A percentile compares a stretch with the other conserved stretches of the same genome.
These are phyloP conservation scores for Gymnoscelis rufifasciata DNA, from an alignment of 2,888 invertebrate species.

Conservation along the genomic window DNA sequence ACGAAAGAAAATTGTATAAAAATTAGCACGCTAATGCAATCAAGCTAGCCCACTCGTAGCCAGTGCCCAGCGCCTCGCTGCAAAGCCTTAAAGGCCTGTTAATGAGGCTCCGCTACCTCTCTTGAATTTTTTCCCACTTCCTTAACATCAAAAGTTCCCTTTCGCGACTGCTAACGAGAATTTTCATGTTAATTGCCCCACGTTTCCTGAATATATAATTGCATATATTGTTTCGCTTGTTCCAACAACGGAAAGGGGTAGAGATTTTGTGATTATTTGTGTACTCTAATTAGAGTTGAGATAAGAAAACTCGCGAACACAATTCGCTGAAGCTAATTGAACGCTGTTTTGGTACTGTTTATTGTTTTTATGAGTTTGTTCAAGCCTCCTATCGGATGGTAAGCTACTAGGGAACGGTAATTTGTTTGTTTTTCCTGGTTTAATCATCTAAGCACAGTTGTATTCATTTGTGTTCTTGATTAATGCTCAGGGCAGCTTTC, in stretches of 20 bases:
- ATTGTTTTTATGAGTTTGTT: conserved; percentile 12
- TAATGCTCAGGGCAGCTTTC: too few species aligned
- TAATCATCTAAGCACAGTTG: too few species aligned
- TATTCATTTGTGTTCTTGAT: too few species aligned
- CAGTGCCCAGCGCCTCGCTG: conserved; percentile 50
- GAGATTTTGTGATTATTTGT: conserved; percentile 59
- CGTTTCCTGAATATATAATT: conserved; percentile 68
- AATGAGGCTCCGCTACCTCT: conserved; percentile 62
- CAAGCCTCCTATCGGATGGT: conserved; percentile 1
- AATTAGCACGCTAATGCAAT: conserved; percentile 33
- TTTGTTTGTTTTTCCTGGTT: neutral
- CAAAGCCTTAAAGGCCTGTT: conserved; percentile 54
- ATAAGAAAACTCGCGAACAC: conserved; percentile 49
- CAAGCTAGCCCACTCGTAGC: conserved; percentile 40
- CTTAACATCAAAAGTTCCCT: conserved; percentile 73
- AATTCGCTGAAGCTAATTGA: conserved; percentile 45
- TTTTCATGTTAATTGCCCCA: conserved; percentile 71
- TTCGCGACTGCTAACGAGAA: conserved; percentile 71
- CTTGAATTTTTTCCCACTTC: conserved; percentile 66
- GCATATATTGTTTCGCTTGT: conserved; percentile 69
- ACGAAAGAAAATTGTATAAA: conserved; percentile 5
- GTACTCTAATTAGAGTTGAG: conserved; percentile 50
- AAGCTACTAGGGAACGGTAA: conserved; percentile 15
- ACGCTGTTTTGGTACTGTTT: conserved; percentile 24
- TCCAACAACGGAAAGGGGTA: conserved; percentile 46